A percentile compares a stretch with the other conserved stretches of the same genome.
Conservation (phyloP, 2,888 invertebrate genomes). For the Meiosimyza decipiens region DNA sequence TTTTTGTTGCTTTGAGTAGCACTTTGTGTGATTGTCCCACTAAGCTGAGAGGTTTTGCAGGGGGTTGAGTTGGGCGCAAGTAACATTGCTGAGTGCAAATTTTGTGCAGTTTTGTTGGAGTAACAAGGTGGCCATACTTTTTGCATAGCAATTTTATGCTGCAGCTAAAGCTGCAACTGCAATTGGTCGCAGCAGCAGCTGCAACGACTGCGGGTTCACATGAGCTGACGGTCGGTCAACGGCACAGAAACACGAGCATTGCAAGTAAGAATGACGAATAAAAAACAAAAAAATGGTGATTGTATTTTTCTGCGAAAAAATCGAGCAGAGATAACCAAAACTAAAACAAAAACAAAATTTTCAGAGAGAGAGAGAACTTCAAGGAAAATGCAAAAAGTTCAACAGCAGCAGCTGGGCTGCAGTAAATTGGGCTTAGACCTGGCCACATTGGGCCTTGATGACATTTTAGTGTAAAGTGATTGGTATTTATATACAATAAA, state of each 20-base stretch:
- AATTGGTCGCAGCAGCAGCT: conserved; percentile 18
- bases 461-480: no score
- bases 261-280: conserved; percentile 23
- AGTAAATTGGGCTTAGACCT: no score
- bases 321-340: no score
- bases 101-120: conserved; percentile 19
- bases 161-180: not conserved
- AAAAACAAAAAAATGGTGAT: conserved; percentile 27
- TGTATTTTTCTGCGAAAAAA: conserved; percentile 9
- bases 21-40: not conserved
- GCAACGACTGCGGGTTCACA: conserved; percentile 54
- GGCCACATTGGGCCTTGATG: no score
- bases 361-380: no score
- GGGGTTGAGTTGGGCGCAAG: not conserved
- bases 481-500: no score
- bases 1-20: not conserved
- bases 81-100: not conserved
- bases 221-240: conserved; percentile 62
- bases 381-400: no score
- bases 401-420: no score
- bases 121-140: conserved; percentile 18
- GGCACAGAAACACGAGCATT: conserved; percentile 58
- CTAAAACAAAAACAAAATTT: no score
- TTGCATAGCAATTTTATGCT: conserved; percentile 7
- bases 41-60: not conserved